Conservation (phyloP, 2,797 vertebrate species). For the Acridotheres tristis region DNA sequence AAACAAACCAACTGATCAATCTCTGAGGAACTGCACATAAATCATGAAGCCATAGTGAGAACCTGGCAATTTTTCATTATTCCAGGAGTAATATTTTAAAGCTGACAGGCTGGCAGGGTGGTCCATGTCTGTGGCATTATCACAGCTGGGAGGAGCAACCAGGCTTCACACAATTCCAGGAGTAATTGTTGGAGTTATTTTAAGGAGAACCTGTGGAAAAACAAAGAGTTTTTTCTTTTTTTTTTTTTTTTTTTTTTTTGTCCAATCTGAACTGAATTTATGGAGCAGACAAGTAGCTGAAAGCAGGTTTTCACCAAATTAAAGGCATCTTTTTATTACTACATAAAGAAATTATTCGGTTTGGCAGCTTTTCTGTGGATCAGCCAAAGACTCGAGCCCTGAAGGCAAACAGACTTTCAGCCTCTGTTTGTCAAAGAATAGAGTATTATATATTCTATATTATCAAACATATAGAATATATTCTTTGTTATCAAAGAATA, state of each 20-base stretch:
- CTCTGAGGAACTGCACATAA: constrained; percentile 73
- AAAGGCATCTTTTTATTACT: not conserved
- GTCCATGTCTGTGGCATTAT: constrained; percentile 50
- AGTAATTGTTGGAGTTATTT: not conserved
- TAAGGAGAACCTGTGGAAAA: not conserved
- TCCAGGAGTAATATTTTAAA: constrained; percentile 68
- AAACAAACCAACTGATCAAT: constrained; percentile 73
- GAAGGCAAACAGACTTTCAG: not conserved
- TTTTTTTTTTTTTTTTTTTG: not conserved
- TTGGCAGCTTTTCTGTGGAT: not conserved
- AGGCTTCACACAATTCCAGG: not conserved
- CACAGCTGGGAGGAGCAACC: constrained; percentile 35
- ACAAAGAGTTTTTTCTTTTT: not conserved
- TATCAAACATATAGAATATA: too few relatives aligned
- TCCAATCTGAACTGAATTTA: not conserved
- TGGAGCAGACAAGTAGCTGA: not conserved
- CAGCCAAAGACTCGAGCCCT: not conserved
- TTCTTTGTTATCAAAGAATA: too few relatives aligned
- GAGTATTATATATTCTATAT: too few relatives aligned
- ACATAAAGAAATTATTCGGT: not conserved
- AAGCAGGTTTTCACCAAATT: not conserved
- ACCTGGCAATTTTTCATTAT: constrained; percentile 73
- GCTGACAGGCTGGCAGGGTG: constrained; percentile 65
- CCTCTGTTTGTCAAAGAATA: not conserved
- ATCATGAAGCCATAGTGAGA: constrained; percentile 73